Conservation (phyloP, 1,140 invertebrate species). For the Microplitis demolitor region DNA sequence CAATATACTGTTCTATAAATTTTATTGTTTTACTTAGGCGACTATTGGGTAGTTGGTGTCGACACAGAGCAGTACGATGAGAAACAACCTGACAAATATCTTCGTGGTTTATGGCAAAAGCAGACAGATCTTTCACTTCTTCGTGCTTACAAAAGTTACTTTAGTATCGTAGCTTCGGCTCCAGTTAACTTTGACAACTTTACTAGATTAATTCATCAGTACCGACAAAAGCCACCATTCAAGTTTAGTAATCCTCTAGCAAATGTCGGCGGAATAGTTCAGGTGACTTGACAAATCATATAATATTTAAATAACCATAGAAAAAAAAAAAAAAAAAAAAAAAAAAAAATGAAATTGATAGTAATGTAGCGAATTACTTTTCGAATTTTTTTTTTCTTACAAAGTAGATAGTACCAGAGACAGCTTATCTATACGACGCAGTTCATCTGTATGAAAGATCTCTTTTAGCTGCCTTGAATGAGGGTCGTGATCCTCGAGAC, state of each 20-base stretch:
- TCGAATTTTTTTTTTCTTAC: slow-evolving; percentile 40
- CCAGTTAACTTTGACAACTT: slow-evolving; percentile 77
- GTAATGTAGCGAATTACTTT: background rate
- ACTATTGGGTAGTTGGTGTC: slow-evolving; percentile 90
- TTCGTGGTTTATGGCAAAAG: slow-evolving; percentile 73
- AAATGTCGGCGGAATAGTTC: slow-evolving; percentile 67
- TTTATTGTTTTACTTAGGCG: slow-evolving; percentile 62
- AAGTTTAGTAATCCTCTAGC: slow-evolving; percentile 81
- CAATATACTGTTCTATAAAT: background rate
- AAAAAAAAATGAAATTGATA: background rate
- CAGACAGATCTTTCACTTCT: slow-evolving; percentile 61
- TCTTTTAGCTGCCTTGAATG: slow-evolving; percentile 70
- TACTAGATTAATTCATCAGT: slow-evolving; percentile 75
- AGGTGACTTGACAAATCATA: slow-evolving; percentile 45
- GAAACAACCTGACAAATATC: slow-evolving; percentile 74
- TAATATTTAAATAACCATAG: no score
- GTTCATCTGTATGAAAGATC: slow-evolving; percentile 83
- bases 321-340: no score
- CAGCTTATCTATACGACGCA: slow-evolving; percentile 90
- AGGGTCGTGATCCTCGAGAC: slow-evolving; percentile 70
- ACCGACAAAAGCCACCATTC: slow-evolving; percentile 81
- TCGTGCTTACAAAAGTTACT: slow-evolving; percentile 73
- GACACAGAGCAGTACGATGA: slow-evolving; percentile 86
- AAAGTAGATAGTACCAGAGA: slow-evolving; percentile 81
- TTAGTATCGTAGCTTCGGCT: slow-evolving; percentile 75